These are phyloP conservation scores for Globodera rostochiensis DNA, from an alignment of 1,140 invertebrate genomes.

Conservation along the genomic window DNA sequence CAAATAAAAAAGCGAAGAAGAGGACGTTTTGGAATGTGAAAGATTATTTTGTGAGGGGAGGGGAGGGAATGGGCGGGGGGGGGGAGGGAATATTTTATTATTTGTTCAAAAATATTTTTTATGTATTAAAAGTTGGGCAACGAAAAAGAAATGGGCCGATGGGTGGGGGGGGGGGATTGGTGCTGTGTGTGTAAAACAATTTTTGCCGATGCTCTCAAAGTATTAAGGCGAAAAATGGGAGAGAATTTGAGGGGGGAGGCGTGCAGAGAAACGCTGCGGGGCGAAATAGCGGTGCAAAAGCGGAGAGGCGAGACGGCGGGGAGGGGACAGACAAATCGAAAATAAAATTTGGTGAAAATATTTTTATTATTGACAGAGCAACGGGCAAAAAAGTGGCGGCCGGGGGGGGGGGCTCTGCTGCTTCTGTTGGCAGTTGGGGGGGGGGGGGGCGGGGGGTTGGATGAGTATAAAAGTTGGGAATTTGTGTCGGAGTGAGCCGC, in stretches of 20 bases:
- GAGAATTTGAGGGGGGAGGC: background rate
- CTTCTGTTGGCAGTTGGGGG: background rate
- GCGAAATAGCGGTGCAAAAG: background rate
- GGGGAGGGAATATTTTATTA: background rate
- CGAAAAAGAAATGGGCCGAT: background rate
- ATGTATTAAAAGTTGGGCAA: background rate
- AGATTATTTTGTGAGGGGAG: too few relatives aligned
- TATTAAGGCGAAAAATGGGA: background rate
- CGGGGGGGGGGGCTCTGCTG: too few relatives aligned
- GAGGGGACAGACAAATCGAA: background rate
- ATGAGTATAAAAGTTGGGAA: background rate
- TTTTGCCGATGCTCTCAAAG: conserved; percentile 2
- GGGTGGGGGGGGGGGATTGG: background rate
- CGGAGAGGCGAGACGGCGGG: background rate
- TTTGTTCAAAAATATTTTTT: background rate
- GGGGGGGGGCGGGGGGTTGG: background rate
- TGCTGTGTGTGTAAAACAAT: background rate
- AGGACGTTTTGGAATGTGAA: too few relatives aligned
- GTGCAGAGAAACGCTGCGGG: background rate
- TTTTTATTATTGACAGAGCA: conserved; percentile 3
- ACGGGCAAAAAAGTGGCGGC: background rate
- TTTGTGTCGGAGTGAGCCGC: background rate
- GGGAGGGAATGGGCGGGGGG: too few relatives aligned
- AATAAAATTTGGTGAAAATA: conserved; percentile 3
- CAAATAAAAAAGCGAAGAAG: too few relatives aligned